These are phyloP conservation scores for Drosophila niveifrons DNA, from an alignment of 2,888 invertebrate species.

Conservation along the genomic window DNA sequence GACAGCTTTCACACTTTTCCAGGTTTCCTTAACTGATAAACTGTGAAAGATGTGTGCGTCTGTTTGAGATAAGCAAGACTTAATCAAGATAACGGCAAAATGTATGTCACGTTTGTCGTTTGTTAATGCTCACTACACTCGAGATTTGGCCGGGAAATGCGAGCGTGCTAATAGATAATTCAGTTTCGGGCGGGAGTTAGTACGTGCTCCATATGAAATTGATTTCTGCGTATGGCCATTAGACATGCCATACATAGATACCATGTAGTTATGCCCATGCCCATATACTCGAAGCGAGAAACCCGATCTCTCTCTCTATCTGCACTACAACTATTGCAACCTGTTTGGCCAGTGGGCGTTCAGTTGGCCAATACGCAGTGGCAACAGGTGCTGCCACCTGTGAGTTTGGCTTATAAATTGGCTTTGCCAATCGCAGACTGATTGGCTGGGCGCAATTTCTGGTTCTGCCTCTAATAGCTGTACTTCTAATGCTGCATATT, in stretches of 20 bases:
- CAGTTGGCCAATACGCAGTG: conserved; percentile 51
- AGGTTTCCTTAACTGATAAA: conserved; percentile 46
- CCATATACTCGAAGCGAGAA: conserved; percentile 23
- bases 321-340: conserved; percentile 44
- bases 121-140: conserved; percentile 22
- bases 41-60: conserved; percentile 10
- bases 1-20: conserved; percentile 25
- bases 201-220: conserved; percentile 66
- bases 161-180: conserved; percentile 42
- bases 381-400: conserved; percentile 61
- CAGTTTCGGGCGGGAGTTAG: conserved; percentile 13
- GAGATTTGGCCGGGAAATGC: conserved; percentile 43
- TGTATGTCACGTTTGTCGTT: conserved; percentile 73
- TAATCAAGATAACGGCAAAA: conserved; percentile 61
- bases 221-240: conserved; percentile 60
- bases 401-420: conserved; percentile 47
- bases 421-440: conserved; percentile 46
- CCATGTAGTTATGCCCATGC: conserved; percentile 3
- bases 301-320: conserved; percentile 48
- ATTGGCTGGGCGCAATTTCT: conserved; percentile 38
- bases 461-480: conserved; percentile 28
- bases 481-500: conserved; percentile 1
- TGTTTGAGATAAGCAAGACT: conserved; percentile 40
- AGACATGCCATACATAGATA: conserved; percentile 17
- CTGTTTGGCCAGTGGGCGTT: conserved; percentile 68